Evolutionary conservation across 2,888 invertebrate species (phyloP), one percentile per base, ranked within the genome.

Genomic region (Trichogramma evanescens): DNA sequence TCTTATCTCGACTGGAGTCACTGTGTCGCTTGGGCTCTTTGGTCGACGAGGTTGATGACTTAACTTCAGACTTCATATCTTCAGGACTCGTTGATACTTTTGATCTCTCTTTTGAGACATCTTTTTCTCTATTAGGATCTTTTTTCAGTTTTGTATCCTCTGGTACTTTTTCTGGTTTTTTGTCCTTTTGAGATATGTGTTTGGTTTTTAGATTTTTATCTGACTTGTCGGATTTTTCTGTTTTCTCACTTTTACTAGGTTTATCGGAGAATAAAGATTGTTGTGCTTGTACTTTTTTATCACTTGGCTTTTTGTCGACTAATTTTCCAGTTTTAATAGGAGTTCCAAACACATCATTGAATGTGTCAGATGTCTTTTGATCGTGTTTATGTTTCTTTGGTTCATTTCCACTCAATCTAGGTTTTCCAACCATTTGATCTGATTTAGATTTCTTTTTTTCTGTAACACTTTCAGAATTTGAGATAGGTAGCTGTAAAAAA

Each of bases 291-390:
- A 26, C 26, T 26, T 26, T 26, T 64, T 75, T 77, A 0, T 77
- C 75, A 56, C 74, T 72, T 6, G 66, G 55, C 73, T 85, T 87
- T 68, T 85, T 86, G 41, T 83, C 82, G 65, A 88, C 88, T 9
- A 87, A 85, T 79, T 88, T 89, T 4, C 85, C 81, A 45, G 86
- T 86, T 74, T 91, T 91, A 68, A 93, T 87, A 0, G 93, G 91
- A 38, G 88, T 82, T 0, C 93, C 93, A 80, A 94, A 94, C 50
- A 94, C 80, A 69, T 87, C 88, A 54, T 87, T 87, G 78, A 93
- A 93, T 64, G 86, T 84, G 70, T 84, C 84, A 41, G 78, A 81
- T 6, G 81, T 79, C 74, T 82, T 85, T 38, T 80, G 80, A 10
- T 77, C 77, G 43, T 70, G 64, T 38, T 74, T 72, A 63, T 77